These are phyloP conservation scores for Rhagoletis zephyria DNA, from an alignment of 1,140 invertebrate genomes.

Conservation along the genomic window DNA sequence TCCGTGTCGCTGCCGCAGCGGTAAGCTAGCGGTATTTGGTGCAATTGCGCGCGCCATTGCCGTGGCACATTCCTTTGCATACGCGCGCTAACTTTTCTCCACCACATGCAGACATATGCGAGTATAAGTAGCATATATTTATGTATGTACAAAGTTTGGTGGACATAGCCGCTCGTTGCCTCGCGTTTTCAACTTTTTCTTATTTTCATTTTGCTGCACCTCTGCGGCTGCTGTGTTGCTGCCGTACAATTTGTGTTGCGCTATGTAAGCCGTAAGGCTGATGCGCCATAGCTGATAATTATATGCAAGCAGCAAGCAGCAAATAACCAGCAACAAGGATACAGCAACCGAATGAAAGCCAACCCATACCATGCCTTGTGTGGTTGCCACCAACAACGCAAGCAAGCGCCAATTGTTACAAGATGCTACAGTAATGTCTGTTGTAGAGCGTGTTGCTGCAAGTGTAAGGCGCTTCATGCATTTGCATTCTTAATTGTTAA, in stretches of 20 bases:
- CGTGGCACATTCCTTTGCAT: background rate
- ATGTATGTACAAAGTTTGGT: background rate
- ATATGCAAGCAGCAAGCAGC: slow-evolving; percentile 21
- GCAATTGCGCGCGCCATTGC: too few species aligned
- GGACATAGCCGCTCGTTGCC: background rate
- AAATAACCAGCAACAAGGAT: background rate
- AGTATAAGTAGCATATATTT: background rate
- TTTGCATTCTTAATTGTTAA: slow-evolving; percentile 35
- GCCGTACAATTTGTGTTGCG: slow-evolving; percentile 13
- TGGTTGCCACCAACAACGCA: background rate
- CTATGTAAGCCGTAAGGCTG: slow-evolving; percentile 27
- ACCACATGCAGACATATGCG: too few species aligned
- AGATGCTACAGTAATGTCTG: background rate
- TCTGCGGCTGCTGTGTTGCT: background rate
- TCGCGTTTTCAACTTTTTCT: background rate
- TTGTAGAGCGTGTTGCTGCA: slow-evolving; percentile 1
- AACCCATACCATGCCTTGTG: background rate
- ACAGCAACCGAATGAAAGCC: too few species aligned
- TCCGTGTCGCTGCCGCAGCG: background rate
- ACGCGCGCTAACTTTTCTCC: background rate
- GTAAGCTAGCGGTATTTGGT: slow-evolving; percentile 2
- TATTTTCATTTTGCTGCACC: background rate
- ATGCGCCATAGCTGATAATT: slow-evolving; percentile 39
- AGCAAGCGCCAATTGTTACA: background rate
- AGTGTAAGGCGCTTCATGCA: background rate